phyloP scores from a whole-genome alignment of 2,888 invertebrate genomes.

The Cryptophagus acutangulus region DNA sequence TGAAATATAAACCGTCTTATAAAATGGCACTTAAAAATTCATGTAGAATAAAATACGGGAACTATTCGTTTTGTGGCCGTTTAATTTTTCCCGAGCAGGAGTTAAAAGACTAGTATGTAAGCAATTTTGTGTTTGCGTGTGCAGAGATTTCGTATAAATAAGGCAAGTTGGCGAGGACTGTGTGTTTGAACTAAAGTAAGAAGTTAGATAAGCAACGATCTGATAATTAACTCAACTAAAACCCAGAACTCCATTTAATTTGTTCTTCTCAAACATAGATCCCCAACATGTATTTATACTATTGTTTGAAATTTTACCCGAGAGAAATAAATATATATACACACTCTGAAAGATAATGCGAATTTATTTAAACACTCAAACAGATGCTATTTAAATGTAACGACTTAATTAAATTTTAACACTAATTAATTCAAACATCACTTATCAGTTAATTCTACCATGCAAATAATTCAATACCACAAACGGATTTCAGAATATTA shows the following conservation, averaged over 20 bases:
- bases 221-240: slow-evolving; percentile 26
- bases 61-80: not conserved
- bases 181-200: slow-evolving; percentile 22
- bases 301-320: slow-evolving; percentile 24
- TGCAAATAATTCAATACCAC: too few species aligned
- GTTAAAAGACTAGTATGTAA: not conserved
- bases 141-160: not conserved
- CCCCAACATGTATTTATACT: slow-evolving; percentile 25
- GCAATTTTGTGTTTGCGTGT: not conserved
- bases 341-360: too few species aligned
- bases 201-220: slow-evolving; percentile 26
- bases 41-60: too few species aligned
- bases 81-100: not conserved
- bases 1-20: slow-evolving; percentile 2
- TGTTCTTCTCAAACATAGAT: slow-evolving; percentile 23
- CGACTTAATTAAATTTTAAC: slow-evolving; percentile 20
- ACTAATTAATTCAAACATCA: slow-evolving; percentile 17
- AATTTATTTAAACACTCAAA: slow-evolving; percentile 21
- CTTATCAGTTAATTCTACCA: slow-evolving; percentile 9
- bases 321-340: slow-evolving; percentile 24
- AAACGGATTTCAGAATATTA: too few species aligned
- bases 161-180: not conserved
- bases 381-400: slow-evolving; percentile 21
- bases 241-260: slow-evolving; percentile 24
- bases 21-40: too few species aligned